Evolutionary conservation across 2,113 vertebrate genomes (phyloP).

Genomic region (Apteryx owenii): DNA sequence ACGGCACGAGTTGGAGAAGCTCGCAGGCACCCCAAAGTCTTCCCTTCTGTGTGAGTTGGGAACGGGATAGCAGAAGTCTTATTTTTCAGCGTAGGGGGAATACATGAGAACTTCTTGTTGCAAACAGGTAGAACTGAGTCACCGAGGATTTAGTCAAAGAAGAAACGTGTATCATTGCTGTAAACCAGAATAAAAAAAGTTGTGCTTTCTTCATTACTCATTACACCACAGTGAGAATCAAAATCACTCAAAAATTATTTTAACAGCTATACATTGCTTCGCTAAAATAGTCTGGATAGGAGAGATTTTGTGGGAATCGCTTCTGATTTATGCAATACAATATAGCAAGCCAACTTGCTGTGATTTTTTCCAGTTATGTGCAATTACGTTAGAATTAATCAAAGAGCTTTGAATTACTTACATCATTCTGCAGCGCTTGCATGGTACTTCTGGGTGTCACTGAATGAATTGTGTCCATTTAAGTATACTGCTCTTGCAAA

Average conservation of each 20-base stretch:
- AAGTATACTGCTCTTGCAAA: background rate
- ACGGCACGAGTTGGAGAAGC: background rate
- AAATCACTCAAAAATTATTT: constrained; percentile 74
- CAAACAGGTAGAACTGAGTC: constrained; percentile 59
- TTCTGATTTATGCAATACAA: constrained; percentile 57
- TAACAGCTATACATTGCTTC: constrained; percentile 70
- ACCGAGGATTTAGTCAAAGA: constrained; percentile 56
- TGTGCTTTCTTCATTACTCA: constrained; percentile 68
- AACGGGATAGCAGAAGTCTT: background rate
- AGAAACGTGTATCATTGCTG: constrained; percentile 51
- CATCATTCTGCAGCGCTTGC: background rate
- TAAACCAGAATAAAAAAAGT: constrained; percentile 58
- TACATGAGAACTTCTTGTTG: constrained; percentile 58
- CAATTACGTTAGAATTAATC: constrained; percentile 70
- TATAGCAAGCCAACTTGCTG: constrained; percentile 30
- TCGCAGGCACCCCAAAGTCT: background rate
- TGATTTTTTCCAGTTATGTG: constrained; percentile 46
- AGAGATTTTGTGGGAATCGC: constrained; percentile 71
- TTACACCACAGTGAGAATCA: constrained; percentile 63
- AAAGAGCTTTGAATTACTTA: constrained; percentile 55
- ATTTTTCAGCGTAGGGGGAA: background rate
- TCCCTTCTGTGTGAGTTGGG: background rate
- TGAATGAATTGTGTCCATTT: background rate
- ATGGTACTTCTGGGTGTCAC: constrained; percentile 28
- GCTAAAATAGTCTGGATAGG: constrained; percentile 76